Evolutionary conservation across 2,888 invertebrate genomes (phyloP), one percentile per base, ranked within the genome.

Genomic region (Gastracanthus pulcherrimus): DNA sequence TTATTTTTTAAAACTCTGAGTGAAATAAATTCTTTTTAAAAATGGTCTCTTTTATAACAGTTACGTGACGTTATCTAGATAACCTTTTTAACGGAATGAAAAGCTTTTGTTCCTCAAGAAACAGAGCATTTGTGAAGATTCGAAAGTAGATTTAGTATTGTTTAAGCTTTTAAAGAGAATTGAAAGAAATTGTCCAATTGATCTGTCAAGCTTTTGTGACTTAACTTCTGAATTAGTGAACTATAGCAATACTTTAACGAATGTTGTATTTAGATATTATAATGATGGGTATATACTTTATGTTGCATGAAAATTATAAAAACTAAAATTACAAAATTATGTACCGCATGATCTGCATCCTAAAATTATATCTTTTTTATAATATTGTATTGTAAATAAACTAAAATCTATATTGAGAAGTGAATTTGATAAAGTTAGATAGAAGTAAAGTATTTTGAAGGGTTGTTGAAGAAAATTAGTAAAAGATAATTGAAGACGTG

Each of bases 251-350:
- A 23, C 7, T 38, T 38, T 38, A 16, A 31, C 9, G 13, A 58
- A 36, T 16, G 19, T 31, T 34, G 23, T 55, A 55, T 19, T 16
- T 48, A 48, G 48, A 55, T 23, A 55, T 55, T 23, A 55, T 55
- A 11, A 23, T 13, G 13, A 55, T 45, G 45, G 45, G 16, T 70
- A 51, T 26, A 38, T 19, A 7, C 7, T 26, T 69, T 70, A 29
- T 71, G 71, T 81, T 81, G 81, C 76, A 81, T 81, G 81, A 51
- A 41, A 41, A 45, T 34, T 76, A 71, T 36, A 70, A 5, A 19
- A 29, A 74, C 3, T 62, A 34, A 62, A 13, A 26, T 60, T 34
- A 67, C 4, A 45, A 19, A 38, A 75, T 11, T 31, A 41, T 58
- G 19, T 34, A 34, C 19, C 51, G 70, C 80, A 80, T 80, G 80